These are phyloP conservation scores for Himalopsyche kuldschensis DNA, from an alignment of 2,888 invertebrate species.

Conservation along the genomic window DNA sequence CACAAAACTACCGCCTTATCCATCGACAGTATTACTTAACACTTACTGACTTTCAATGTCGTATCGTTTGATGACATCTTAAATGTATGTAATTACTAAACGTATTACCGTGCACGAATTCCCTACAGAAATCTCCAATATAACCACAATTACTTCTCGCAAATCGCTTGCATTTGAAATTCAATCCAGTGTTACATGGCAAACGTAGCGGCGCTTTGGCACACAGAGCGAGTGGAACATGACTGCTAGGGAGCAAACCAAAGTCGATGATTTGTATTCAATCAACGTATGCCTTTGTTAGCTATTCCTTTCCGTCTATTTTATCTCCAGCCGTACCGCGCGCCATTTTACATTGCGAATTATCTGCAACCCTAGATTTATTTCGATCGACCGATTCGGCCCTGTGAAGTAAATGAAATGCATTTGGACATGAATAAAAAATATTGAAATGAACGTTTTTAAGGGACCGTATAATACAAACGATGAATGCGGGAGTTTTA, in stretches of 20 bases:
- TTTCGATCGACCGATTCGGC: neutral
- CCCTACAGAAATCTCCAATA: neutral
- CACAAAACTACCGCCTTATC: no score
- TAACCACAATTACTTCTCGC: neutral
- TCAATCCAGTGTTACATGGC: neutral
- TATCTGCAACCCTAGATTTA: neutral
- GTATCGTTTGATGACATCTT: no score
- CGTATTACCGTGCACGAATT: neutral
- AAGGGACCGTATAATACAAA: no score
- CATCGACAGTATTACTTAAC: no score
- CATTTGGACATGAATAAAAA: neutral
- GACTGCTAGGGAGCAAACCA: neutral
- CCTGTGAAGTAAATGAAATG: neutral
- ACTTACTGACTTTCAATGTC: no score
- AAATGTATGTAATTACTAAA: no score
- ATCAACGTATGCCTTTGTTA: conserved; percentile 19
- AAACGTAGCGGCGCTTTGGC: neutral
- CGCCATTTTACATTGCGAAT: neutral
- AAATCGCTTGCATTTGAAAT: neutral
- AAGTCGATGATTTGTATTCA: conserved; percentile 17
- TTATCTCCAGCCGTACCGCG: neutral
- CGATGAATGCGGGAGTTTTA: no score
- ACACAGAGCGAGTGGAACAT: neutral
- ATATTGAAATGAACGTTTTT: no score
- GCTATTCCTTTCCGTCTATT: neutral